Percentiles rank a stretch among this genome's conserved stretches.
Conservation (phyloP, 2,888 invertebrate genomes). For the Heliconius aoede region DNA sequence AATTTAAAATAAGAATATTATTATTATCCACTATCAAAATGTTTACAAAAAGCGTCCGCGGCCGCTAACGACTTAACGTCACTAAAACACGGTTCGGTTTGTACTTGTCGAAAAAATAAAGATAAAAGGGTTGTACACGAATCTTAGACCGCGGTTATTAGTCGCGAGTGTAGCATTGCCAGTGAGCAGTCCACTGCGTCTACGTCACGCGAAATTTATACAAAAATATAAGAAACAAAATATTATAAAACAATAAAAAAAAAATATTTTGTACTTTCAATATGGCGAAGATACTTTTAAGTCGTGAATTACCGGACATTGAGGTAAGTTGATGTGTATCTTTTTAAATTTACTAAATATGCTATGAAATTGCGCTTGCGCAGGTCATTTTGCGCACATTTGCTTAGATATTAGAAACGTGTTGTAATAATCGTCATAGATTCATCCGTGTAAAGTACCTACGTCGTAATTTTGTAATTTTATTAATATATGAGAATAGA, state of each 20-base stretch:
- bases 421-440: background rate
- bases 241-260: background rate
- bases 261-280: constrained; percentile 47
- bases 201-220: constrained; percentile 36
- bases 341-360: constrained; percentile 14
- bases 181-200: constrained; percentile 78
- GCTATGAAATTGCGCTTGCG: background rate
- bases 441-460: constrained; percentile 3
- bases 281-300: constrained; percentile 84
- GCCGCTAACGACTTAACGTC: background rate
- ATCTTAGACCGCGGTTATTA: constrained; percentile 48
- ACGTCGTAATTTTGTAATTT: background rate
- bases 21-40: background rate
- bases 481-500: background rate
- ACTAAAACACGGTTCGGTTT: constrained; percentile 26
- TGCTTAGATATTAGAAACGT: constrained; percentile 2
- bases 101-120: constrained; percentile 28
- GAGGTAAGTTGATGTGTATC: constrained; percentile 84
- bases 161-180: constrained; percentile 78
- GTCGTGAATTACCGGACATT: constrained; percentile 91
- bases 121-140: constrained; percentile 24
- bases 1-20: no score
- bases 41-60: background rate
- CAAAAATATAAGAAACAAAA: constrained; percentile 17
- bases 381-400: constrained; percentile 2